Evolutionary conservation across 2,113 vertebrate genomes (phyloP), one percentile per base, ranked within the genome.

Genomic region (Anser cygnoides): DNA sequence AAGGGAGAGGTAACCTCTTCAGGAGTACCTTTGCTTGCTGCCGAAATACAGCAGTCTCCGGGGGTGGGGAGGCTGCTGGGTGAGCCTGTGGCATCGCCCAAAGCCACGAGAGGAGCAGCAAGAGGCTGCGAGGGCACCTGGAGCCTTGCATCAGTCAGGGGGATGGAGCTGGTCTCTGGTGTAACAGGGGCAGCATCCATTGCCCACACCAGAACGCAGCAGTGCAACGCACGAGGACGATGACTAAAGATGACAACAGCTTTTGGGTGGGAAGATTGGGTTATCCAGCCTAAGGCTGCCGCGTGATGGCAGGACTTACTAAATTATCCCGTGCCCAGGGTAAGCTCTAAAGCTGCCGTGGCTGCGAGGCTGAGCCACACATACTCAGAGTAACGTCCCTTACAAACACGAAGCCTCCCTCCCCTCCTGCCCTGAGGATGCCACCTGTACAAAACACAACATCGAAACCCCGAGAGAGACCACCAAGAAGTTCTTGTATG

Each of bases 141-240:
- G 63, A 11, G 65, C 33, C 63, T 62, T 2, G 1, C 52, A 28
- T 87, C 50, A 18, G 25, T 1, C 65, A 8, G 13, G 0, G 3
- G 66, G 58, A 12, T 2, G 41, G 70, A 77, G 22, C 15, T 4
- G n/a, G 70, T n/a, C 4, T 39, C 33, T 3, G 12, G 22, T 1
- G 5, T 10, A 43, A 23, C 0, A 2, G 37, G 17, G 62, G 25
- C 3, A 7, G 21, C 54, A 4, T 14, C 44, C n/a, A 0, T 21
- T 2, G n/a, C 58, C 65, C 2, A 7, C 39, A 25, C 10, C 39
- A 41, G 31, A 29, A 65, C 41, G 61, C 15, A 7, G 0, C 31
- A 14, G 72, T 2, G 28, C 21, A 3, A 1, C 0, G 1, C 4
- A 11, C 22, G 16, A 10, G 13, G 44, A 15, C 33, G 31, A 41